Percentiles rank a stretch among this genome's conserved stretches.
These are phyloP conservation scores for Mactromeris polynyma DNA, from an alignment of 2,888 invertebrate species.

Conservation along the genomic window DNA sequence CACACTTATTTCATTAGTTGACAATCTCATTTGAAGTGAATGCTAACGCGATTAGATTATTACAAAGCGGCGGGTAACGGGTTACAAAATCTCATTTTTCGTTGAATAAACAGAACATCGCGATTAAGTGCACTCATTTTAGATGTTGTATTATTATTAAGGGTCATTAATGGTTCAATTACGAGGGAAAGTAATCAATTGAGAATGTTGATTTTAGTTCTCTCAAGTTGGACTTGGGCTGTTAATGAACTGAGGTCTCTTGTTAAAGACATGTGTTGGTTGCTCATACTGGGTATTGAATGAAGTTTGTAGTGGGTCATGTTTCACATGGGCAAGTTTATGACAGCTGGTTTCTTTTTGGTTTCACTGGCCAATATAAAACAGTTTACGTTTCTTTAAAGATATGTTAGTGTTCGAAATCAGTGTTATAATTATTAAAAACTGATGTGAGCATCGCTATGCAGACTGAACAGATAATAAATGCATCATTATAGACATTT, in stretches of 20 bases:
- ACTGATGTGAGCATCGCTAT: too few relatives aligned
- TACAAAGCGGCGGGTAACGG: slow-evolving; percentile 40
- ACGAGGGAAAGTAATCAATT: slow-evolving; percentile 29
- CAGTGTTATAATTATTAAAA: too few relatives aligned
- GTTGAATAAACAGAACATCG: slow-evolving; percentile 48
- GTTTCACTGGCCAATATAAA: too few relatives aligned
- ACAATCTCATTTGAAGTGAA: slow-evolving; percentile 41
- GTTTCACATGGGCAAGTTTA: background rate
- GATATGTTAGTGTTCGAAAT: too few relatives aligned
- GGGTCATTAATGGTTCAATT: slow-evolving; percentile 59
- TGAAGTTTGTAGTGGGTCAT: background rate
- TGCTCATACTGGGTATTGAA: background rate
- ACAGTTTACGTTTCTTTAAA: too few relatives aligned
- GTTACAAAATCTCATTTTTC: slow-evolving; percentile 43
- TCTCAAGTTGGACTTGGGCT: slow-evolving; percentile 9
- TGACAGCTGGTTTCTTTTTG: background rate
- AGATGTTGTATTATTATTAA: slow-evolving; percentile 44
- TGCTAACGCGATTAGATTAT: slow-evolving; percentile 47
- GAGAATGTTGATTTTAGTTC: slow-evolving; percentile 41
- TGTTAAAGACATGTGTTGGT: slow-evolving; percentile 42
- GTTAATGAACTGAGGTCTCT: slow-evolving; percentile 38
- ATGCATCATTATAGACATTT: too few relatives aligned
- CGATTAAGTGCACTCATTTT: slow-evolving; percentile 48
- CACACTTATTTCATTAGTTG: slow-evolving; percentile 47
- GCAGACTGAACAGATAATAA: too few relatives aligned